Base-by-base conservation (phyloP, 2,797 vertebrate species). In the Dendrocincla tyrannina region DNA sequence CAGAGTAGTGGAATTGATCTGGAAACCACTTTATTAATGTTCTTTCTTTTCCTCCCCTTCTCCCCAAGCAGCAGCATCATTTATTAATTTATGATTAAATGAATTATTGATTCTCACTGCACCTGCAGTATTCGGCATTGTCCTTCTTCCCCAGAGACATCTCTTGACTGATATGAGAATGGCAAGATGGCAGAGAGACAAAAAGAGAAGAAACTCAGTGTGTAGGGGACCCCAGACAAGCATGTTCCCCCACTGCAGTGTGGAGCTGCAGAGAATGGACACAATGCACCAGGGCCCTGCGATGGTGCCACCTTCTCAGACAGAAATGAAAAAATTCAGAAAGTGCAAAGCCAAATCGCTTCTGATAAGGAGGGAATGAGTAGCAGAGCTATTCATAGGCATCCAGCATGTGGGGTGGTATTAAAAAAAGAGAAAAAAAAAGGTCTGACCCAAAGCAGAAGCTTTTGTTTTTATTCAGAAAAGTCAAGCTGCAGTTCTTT, bases 31-130 rank as follows among this genome's bases (percentile, higher is more conserved):
- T 93, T 92, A 96, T 93, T 97, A 96, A 95, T 91, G 92, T 80
- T 95, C 92, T 91, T 94, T 95, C 88, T 94, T 92, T 93, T 87
- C 86, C 86, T 94, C 44, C 78, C 30, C 74, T 95, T 94, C 73
- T 95, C 88, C 90, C 88, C 83, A 93, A 67, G 93, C 80, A 94
- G 41, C 64, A 92, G 16, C 95, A 96, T 91, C 86, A 96, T 96
- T 96, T 97, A 95, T 97, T 97, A 97, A 97, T 96, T 97, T 95
- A 96, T 96, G 95, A 96, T 95, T 95, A 96, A 96, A 97, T 97
- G 86, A 96, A 97, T 97, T 96, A 95, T 96, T 97, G 94, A 97
- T 97, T 94, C 81, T 91, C 69, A 32, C 76, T 86, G 88, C 91
- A 96, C 95, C 94, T 96, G 88, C 83, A 77, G 70, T 85, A 90